A percentile compares a stretch with the other conserved stretches of the same genome.
These are phyloP conservation scores for Hesperia comma DNA, from an alignment of 2,888 invertebrate genomes.

Conservation along the genomic window DNA sequence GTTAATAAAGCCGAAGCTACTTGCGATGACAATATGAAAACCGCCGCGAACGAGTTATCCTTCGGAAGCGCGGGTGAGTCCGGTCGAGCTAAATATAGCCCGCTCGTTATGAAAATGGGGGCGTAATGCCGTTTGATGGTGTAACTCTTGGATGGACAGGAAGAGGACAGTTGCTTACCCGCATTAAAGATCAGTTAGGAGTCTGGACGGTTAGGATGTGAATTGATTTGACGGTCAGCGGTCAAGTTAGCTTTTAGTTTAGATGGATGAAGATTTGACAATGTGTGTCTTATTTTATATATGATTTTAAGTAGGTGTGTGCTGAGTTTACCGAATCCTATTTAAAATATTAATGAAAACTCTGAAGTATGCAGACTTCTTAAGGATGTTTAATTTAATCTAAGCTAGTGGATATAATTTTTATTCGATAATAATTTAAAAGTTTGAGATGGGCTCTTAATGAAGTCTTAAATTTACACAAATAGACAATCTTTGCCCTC, in stretches of 20 bases:
- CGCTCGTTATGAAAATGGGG: slow-evolving; percentile 11
- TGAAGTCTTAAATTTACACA: too few relatives aligned
- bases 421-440: too few relatives aligned
- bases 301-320: too few relatives aligned
- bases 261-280: background rate
- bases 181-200: background rate
- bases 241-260: too few relatives aligned
- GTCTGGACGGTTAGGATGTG: background rate
- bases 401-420: too few relatives aligned
- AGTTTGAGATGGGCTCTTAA: too few relatives aligned
- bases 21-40: slow-evolving; percentile 1
- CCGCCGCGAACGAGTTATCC: slow-evolving; percentile 26
- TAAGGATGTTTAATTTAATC: too few relatives aligned
- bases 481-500: too few relatives aligned
- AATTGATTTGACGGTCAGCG: slow-evolving; percentile 3
- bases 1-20: background rate
- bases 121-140: slow-evolving; percentile 10
- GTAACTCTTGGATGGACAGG: slow-evolving; percentile 10
- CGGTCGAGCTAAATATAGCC: slow-evolving; percentile 15
- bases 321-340: too few relatives aligned
- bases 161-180: slow-evolving; percentile 4
- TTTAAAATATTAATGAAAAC: too few relatives aligned
- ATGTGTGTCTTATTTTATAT: background rate
- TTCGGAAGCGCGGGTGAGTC: slow-evolving; percentile 15
- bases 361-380: too few relatives aligned